Conservation (phyloP, 2,113 vertebrate species). For the Amphilophus citrinellus region DNA sequence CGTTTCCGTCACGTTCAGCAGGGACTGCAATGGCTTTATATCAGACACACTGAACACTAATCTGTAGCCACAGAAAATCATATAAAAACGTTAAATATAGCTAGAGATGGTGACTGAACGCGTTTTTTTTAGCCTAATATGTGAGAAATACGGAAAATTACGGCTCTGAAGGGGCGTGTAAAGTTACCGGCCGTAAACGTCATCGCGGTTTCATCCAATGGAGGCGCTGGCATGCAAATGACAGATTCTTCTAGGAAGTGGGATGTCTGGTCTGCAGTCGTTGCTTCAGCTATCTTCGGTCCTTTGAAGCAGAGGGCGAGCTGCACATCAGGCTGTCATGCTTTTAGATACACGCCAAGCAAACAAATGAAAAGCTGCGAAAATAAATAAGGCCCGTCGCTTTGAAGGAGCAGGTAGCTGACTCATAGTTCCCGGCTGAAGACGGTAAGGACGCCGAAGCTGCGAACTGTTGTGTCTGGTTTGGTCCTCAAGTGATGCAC, state of each 20-base stretch:
- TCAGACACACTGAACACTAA: background rate
- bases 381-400: background rate
- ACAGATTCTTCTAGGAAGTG: slow-evolving; percentile 59
- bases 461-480: background rate
- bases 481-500: background rate
- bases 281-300: slow-evolving; percentile 7
- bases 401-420: background rate
- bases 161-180: background rate
- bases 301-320: slow-evolving; percentile 3
- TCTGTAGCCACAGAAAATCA: background rate
- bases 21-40: background rate
- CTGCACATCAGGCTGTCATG: background rate
- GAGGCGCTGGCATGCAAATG: slow-evolving; percentile 4
- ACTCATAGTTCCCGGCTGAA: background rate
- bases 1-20: slow-evolving; percentile 39
- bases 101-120: background rate
- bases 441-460: slow-evolving; percentile 39
- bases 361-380: slow-evolving; percentile 29
- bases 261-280: slow-evolving; percentile 15
- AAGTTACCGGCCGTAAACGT: background rate
- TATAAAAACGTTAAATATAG: background rate
- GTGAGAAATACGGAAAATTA: background rate
- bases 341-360: background rate
- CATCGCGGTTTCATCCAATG: slow-evolving; percentile 53
- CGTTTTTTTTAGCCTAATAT: background rate